These are phyloP conservation scores for Andrena camellia DNA, from an alignment of 2,888 invertebrate genomes.

Conservation along the genomic window DNA sequence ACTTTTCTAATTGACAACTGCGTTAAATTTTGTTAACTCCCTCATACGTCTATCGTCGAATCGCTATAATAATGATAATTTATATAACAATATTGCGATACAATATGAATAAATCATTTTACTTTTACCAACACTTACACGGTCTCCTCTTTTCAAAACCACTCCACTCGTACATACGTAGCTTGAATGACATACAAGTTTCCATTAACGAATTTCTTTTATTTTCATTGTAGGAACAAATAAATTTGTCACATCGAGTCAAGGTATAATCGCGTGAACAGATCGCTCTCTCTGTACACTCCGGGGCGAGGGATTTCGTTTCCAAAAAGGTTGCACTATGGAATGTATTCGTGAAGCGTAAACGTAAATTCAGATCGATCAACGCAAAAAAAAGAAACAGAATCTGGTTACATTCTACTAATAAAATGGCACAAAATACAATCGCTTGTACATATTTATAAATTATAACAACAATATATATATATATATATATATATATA, in stretches of 20 bases:
- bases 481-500: constrained; percentile 19
- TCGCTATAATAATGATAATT: constrained; percentile 56
- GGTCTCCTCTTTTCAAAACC: background rate
- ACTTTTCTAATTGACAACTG: constrained; percentile 49
- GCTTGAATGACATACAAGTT: constrained; percentile 5
- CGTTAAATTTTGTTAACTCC: constrained; percentile 27
- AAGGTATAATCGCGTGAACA: constrained; percentile 67
- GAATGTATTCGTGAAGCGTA: constrained; percentile 57
- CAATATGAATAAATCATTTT: constrained; percentile 42
- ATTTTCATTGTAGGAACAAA: constrained; percentile 80
- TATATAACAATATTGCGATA: constrained; percentile 55
- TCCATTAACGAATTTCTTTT: constrained; percentile 75
- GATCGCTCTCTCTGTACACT: constrained; percentile 48
- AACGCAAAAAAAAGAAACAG: constrained; percentile 64
- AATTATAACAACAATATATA: constrained; percentile 75
- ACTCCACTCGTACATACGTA: background rate
- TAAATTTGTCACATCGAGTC: constrained; percentile 80
- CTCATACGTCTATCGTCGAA: constrained; percentile 15
- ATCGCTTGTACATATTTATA: constrained; percentile 72
- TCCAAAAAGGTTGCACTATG: constrained; percentile 32
- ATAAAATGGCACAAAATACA: constrained; percentile 77
- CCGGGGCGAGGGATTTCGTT: constrained; percentile 37
- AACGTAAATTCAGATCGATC: constrained; percentile 56
- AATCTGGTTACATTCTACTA: constrained; percentile 68
- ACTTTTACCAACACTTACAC: constrained; percentile 19